A percentile compares a stretch with the other conserved stretches of the same genome.
These are phyloP conservation scores for Tricholauxania praeusta DNA, from an alignment of 2,888 invertebrate genomes.

Conservation along the genomic window DNA sequence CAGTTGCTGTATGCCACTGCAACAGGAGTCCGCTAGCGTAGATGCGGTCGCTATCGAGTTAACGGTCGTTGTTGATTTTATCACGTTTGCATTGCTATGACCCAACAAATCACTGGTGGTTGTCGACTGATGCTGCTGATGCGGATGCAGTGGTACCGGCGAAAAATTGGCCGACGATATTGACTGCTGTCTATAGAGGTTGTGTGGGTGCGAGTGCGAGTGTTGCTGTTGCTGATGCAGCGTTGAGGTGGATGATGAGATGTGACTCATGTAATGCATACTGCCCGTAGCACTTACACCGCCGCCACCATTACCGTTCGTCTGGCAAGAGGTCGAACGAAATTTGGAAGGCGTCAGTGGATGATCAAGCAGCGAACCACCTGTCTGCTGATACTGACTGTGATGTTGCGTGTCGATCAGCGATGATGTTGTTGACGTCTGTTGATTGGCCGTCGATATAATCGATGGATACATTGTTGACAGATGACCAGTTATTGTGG, in stretches of 20 bases:
- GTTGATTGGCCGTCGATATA: constrained; percentile 63
- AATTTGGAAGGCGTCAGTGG: constrained; percentile 66
- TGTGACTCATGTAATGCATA: constrained; percentile 35
- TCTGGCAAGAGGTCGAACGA: constrained; percentile 66
- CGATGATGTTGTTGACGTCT: constrained; percentile 66
- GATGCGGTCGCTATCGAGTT: constrained; percentile 65
- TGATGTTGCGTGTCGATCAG: constrained; percentile 65
- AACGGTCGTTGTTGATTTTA: constrained; percentile 66
- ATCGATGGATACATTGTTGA: constrained; percentile 64
- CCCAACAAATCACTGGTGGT: constrained; percentile 66
- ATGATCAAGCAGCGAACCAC: constrained; percentile 66
- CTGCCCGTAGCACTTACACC: constrained; percentile 1
- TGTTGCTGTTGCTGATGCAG: constrained; percentile 53
- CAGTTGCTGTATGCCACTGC: constrained; percentile 62
- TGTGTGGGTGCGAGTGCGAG: constrained; percentile 49
- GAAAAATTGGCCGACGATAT: constrained; percentile 66
- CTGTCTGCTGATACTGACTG: constrained; percentile 67
- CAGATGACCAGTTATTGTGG: constrained; percentile 61
- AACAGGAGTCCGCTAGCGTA: constrained; percentile 64
- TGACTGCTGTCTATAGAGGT: constrained; percentile 66
- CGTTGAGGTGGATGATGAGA: constrained; percentile 57
- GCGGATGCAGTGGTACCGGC: constrained; percentile 65
- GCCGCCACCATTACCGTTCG: constrained; percentile 55
- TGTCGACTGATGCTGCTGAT: constrained; percentile 67
- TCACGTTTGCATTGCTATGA: constrained; percentile 64